Percentiles rank a stretch among this genome's conserved stretches.
phyloP scores from a whole-genome alignment of 2,888 invertebrate species.

The Ferrisia virgata region DNA sequence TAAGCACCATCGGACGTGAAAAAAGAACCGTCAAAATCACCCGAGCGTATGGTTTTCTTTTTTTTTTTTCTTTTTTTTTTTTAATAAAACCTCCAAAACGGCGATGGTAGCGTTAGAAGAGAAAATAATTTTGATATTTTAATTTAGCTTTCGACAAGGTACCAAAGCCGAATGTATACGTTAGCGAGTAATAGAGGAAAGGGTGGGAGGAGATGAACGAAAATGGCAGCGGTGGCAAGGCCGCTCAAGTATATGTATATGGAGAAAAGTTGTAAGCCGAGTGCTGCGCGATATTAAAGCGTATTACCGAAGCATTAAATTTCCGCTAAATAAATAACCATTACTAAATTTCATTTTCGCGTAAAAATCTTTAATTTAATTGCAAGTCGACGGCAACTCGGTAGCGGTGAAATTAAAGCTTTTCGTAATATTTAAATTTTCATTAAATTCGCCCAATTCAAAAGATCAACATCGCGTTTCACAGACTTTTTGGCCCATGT shows the following conservation, averaged over 20 bases:
- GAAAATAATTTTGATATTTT: background rate
- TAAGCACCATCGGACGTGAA: background rate
- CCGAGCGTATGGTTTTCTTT: background rate
- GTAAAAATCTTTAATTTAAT: constrained; percentile 17
- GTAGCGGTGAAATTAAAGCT: background rate
- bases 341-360: constrained; percentile 17
- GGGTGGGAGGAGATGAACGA: background rate
- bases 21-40: background rate
- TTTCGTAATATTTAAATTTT: constrained; percentile 1
- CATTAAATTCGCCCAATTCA: background rate
- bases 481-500: no score
- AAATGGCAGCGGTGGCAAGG: background rate
- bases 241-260: background rate
- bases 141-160: constrained; percentile 1
- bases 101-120: background rate
- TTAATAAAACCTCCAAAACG: background rate
- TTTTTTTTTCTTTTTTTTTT: background rate
- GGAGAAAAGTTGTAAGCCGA: constrained; percentile 9
- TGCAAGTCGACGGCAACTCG: background rate
- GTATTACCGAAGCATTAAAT: constrained; percentile 14
- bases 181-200: background rate
- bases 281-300: background rate
- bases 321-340: constrained; percentile 17
- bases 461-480: background rate
- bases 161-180: background rate